Base-by-base conservation (phyloP, 2,797 vertebrate species). In the Neomorphus geoffroyi region DNA sequence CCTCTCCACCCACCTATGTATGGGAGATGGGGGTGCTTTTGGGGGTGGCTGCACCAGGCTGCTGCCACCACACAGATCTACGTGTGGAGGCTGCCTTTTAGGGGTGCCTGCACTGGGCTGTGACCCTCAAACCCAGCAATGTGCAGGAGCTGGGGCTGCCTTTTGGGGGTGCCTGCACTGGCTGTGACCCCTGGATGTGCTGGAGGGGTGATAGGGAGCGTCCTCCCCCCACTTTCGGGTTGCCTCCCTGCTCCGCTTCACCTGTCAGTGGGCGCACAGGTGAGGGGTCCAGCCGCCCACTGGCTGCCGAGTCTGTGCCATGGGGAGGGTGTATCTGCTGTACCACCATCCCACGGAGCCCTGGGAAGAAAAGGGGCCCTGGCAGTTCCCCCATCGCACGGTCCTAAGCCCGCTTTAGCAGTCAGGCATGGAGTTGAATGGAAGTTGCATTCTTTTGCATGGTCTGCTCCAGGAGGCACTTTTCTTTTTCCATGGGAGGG, bases 371-470 rank as follows among this genome's bases (percentile, higher is more conserved):
- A 41, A 14, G 39, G 10, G 14, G 39, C 14, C 39, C 39, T 41
- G 39, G 39, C 10, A 14, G 88, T 53, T 41, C 72, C 86, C 28
- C 73, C 79, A 3, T 57, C 51, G 90, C 94, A 65, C 65, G 57
- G 92, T 97, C 80, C 82, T 89, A 78, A 97, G 92, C 91, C 91
- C 93, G 35, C 93, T 91, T 56, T 75, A 97, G 95, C 91, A 94
- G 70, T 88, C 89, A 32, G 93, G 96, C 96, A 71, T 88, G 94
- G 96, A 92, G 94, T 88, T 92, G 96, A 97, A 96, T 96, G 96
- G 94, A 95, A 97, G 94, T 96, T 94, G 81, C 93, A 96, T 96
- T 97, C 96, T 97, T 98, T 88, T 90, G 93, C 94, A 69, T 69
- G 65, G 64, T 93, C 88, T 94, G 92, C 93, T 96, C 93, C 94